Conservation (phyloP, 2,888 invertebrate species). For the Cepaea hortensis region DNA sequence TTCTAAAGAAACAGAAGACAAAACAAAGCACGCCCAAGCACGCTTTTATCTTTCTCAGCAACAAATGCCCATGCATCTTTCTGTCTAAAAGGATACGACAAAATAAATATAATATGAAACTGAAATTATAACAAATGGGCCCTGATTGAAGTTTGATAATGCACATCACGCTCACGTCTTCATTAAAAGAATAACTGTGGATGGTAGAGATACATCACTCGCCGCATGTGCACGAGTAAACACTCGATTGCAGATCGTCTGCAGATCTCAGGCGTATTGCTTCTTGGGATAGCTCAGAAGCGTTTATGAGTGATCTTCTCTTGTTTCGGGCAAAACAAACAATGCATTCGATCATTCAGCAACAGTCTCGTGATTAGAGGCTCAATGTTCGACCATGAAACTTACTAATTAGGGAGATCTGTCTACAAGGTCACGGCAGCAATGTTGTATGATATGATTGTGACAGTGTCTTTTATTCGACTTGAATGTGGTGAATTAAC, state of each 20-base stretch:
- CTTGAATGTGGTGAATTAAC: neutral
- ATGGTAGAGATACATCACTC: slow-evolving; percentile 41
- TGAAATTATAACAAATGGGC: slow-evolving; percentile 37
- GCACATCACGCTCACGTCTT: slow-evolving; percentile 22
- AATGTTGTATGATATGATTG: neutral
- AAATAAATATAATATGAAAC: slow-evolving; percentile 32
- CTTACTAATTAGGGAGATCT: slow-evolving; percentile 29
- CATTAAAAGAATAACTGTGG: slow-evolving; percentile 21
- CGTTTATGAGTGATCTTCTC: slow-evolving; percentile 16
- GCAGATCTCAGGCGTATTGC: slow-evolving; percentile 6
- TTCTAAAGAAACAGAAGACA: neutral
- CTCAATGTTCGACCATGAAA: neutral
- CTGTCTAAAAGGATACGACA: neutral
- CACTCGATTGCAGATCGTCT: neutral
- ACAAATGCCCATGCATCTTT: neutral
- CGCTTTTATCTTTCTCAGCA: neutral
- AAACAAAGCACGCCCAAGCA: neutral
- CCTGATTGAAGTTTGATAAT: slow-evolving; percentile 24
- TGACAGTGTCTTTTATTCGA: neutral
- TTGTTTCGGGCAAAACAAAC: slow-evolving; percentile 6
- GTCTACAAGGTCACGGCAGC: neutral
- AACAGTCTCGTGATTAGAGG: slow-evolving; percentile 20
- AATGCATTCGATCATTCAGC: neutral
- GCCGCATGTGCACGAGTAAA: neutral
- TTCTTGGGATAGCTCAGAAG: neutral